Percentiles rank a stretch among this genome's conserved stretches.
Evolutionary conservation across 2,113 vertebrate genomes (phyloP).

Genomic region (Synodontis membranacea): DNA sequence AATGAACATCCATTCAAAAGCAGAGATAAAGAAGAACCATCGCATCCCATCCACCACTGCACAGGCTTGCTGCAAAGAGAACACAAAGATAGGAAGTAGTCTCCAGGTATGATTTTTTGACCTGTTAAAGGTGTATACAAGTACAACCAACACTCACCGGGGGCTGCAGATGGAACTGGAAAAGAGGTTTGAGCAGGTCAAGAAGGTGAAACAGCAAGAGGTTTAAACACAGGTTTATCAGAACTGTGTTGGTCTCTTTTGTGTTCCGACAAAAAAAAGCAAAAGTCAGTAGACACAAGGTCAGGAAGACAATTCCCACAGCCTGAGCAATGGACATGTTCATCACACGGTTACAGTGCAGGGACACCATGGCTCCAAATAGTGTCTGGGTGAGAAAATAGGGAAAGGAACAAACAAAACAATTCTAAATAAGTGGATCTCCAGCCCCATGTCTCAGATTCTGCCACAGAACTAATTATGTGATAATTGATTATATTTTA

Average conservation of each 20-base stretch:
- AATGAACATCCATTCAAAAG: slow-evolving; percentile 77
- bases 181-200: slow-evolving; percentile 53
- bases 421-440: too few relatives aligned
- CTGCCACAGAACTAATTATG: too few relatives aligned
- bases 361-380: not conserved
- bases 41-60: slow-evolving; percentile 67
- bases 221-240: slow-evolving; percentile 66
- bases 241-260: slow-evolving; percentile 61
- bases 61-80: slow-evolving; percentile 62
- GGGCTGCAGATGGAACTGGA: slow-evolving; percentile 33
- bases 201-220: slow-evolving; percentile 67
- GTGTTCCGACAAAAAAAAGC: slow-evolving; percentile 56
- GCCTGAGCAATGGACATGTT: slow-evolving; percentile 65
- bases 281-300: slow-evolving; percentile 64
- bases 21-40: slow-evolving; percentile 71
- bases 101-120: not conserved
- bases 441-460: too few relatives aligned
- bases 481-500: too few relatives aligned
- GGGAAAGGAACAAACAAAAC: not conserved
- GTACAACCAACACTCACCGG: slow-evolving; percentile 48
- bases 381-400: not conserved
- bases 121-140: not conserved
- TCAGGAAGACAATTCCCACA: slow-evolving; percentile 59
- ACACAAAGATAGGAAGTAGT: too few relatives aligned
- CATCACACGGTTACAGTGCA: slow-evolving; percentile 73